These are phyloP conservation scores for Catharus minimus DNA, from an alignment of 2,113 vertebrate genomes.

Conservation along the genomic window DNA sequence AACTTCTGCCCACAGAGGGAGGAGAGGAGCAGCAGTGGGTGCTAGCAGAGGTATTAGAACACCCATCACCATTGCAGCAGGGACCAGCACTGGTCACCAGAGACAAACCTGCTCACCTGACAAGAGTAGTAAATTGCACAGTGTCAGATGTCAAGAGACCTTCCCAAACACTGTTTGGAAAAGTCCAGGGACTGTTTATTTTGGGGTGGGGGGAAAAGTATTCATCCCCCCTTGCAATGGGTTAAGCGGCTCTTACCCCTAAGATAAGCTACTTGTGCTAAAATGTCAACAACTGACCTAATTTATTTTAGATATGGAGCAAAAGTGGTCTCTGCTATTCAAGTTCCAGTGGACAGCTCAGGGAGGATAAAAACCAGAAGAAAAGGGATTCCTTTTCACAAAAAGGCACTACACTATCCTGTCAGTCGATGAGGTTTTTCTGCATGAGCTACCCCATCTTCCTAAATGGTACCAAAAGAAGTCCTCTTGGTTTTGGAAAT, in stretches of 20 bases:
- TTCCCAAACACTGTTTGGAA: constrained; percentile 23
- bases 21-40: neutral
- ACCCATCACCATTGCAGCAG: neutral
- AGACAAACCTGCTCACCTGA: neutral
- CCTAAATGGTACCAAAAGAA: neutral
- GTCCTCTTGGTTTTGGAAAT: neutral
- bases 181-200: constrained; percentile 35
- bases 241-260: constrained; percentile 54
- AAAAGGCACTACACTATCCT: neutral
- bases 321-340: neutral
- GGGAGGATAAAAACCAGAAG: neutral
- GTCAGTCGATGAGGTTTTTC: neutral
- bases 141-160: constrained; percentile 55
- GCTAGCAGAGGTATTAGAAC: neutral
- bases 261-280: constrained; percentile 60
- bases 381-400: neutral
- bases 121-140: constrained; percentile 10
- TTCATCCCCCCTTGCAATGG: neutral
- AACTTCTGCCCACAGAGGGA: neutral
- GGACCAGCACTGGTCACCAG: rapidly evolving
- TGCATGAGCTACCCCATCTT: neutral
- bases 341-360: neutral
- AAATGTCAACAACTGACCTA: constrained; percentile 44
- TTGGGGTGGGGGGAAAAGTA: neutral
- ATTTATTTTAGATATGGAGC: constrained; percentile 27